Evolutionary conservation across 2,797 vertebrate genomes (phyloP).

Genomic region (Schizothorax lantsangensis): DNA sequence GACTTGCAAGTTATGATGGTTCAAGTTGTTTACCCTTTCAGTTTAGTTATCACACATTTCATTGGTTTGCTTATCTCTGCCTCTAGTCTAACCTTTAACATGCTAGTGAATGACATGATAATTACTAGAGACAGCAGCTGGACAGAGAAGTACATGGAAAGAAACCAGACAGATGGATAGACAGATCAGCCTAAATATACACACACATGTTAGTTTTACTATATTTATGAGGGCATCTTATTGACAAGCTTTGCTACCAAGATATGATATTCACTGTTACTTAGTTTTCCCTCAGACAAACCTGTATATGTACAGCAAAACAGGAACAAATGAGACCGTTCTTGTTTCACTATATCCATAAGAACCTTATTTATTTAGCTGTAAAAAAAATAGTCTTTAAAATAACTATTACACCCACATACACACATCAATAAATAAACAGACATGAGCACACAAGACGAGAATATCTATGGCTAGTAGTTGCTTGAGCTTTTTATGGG

Average conservation of each 20-base stretch:
- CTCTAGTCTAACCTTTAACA: slow-evolving; percentile 42
- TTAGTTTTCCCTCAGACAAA: not conserved
- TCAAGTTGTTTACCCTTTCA: not conserved
- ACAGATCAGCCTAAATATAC: slow-evolving; percentile 78
- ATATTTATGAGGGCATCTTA: slow-evolving; percentile 12
- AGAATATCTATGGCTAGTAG: slow-evolving; percentile 44
- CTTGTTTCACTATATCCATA: not conserved
- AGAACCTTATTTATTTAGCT: not conserved
- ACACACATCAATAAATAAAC: slow-evolving; percentile 76
- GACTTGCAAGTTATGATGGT: not conserved
- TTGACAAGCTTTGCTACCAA: not conserved
- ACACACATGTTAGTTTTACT: slow-evolving; percentile 49
- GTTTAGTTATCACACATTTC: slow-evolving; percentile 19
- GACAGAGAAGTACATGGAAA: slow-evolving; percentile 49
- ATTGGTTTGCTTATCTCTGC: slow-evolving; percentile 23
- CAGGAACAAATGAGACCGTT: not conserved
- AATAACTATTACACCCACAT: not conserved
- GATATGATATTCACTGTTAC: not conserved
- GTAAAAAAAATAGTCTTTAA: not conserved
- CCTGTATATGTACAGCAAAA: not conserved
- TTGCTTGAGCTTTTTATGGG: slow-evolving; percentile 45
- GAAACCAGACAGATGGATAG: slow-evolving; percentile 69
- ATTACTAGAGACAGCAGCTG: slow-evolving; percentile 42
- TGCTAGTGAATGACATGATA: slow-evolving; percentile 18
- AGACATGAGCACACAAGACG: slow-evolving; percentile 71